Evolutionary conservation across 2,113 vertebrate species (phyloP).

Genomic region (Cyprinodon tularosa): DNA sequence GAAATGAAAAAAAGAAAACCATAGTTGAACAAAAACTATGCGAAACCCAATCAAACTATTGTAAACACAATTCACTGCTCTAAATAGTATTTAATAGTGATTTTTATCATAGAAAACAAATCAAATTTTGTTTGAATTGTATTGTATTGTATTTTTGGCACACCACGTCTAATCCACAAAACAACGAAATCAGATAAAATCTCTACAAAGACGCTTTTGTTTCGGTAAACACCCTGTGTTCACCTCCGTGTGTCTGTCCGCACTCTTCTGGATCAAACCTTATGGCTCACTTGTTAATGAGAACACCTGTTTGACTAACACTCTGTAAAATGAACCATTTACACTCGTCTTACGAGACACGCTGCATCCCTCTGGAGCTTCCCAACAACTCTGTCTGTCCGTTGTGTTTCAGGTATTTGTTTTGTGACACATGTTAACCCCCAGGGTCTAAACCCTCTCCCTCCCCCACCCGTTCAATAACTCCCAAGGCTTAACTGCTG

Average conservation of each 20-base stretch:
- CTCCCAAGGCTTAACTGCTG: conserved; percentile 62
- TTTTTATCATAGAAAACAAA: neutral
- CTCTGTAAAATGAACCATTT: conserved; percentile 64
- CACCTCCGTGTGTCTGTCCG: conserved; percentile 46
- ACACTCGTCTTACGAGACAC: conserved; percentile 49
- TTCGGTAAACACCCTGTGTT: conserved; percentile 48
- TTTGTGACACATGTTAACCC: conserved; percentile 43
- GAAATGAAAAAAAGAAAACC: neutral
- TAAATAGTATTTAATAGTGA: no score
- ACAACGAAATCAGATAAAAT: conserved; percentile 30
- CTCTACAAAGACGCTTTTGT: conserved; percentile 33
- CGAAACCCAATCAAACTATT: no score
- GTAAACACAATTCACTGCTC: no score
- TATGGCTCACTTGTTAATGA: conserved; percentile 67
- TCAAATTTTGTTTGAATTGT: no score
- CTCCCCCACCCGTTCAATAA: conserved; percentile 55
- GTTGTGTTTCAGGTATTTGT: conserved; percentile 41
- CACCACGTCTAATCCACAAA: neutral
- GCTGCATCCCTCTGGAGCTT: conserved; percentile 41
- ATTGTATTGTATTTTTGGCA: neutral
- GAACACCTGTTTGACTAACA: conserved; percentile 73
- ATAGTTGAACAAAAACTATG: neutral
- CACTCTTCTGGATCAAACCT: conserved; percentile 46
- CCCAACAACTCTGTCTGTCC: conserved; percentile 46
- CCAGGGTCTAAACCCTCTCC: conserved; percentile 13